Conservation (phyloP, 1,140 invertebrate species). For the Drosophila grimshawi region DNA sequence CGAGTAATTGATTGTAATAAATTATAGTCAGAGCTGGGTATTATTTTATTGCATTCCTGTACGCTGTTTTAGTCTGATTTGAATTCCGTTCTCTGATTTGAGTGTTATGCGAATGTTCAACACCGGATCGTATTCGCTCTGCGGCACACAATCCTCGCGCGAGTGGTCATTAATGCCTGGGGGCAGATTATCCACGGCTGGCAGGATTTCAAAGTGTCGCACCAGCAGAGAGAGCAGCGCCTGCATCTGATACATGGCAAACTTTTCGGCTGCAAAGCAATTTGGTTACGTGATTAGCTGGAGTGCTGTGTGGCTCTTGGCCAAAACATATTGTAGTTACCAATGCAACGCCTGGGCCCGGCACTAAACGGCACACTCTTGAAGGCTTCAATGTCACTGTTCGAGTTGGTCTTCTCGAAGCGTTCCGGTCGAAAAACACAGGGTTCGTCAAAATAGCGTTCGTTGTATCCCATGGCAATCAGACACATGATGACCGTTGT, state of each 20-base stretch:
- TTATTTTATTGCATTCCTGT: neutral
- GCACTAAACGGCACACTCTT: constrained; percentile 87
- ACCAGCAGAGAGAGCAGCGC: constrained; percentile 82
- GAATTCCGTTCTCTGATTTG: constrained; percentile 79
- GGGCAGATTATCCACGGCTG: constrained; percentile 63
- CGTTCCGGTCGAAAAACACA: constrained; percentile 90
- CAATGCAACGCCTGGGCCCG: constrained; percentile 74
- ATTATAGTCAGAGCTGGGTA: neutral
- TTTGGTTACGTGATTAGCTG: too few species aligned
- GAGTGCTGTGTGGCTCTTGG: neutral
- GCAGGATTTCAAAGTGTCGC: constrained; percentile 75
- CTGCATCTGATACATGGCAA: constrained; percentile 85
- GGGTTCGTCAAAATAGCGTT: constrained; percentile 89
- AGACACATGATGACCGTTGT: constrained; percentile 80
- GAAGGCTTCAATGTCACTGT: constrained; percentile 74
- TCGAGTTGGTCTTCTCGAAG: constrained; percentile 85
- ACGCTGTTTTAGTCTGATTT: constrained; percentile 62
- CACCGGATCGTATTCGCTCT: constrained; percentile 76
- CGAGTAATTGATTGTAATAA: neutral
- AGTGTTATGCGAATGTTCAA: constrained; percentile 73
- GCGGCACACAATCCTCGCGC: constrained; percentile 64
- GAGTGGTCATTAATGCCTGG: constrained; percentile 76
- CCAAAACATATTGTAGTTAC: constrained; percentile 37
- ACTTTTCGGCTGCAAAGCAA: constrained; percentile 74
- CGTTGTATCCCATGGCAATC: constrained; percentile 80